phyloP scores from a whole-genome alignment of 2,797 vertebrate genomes.

The Leptodactylus fallax region DNA sequence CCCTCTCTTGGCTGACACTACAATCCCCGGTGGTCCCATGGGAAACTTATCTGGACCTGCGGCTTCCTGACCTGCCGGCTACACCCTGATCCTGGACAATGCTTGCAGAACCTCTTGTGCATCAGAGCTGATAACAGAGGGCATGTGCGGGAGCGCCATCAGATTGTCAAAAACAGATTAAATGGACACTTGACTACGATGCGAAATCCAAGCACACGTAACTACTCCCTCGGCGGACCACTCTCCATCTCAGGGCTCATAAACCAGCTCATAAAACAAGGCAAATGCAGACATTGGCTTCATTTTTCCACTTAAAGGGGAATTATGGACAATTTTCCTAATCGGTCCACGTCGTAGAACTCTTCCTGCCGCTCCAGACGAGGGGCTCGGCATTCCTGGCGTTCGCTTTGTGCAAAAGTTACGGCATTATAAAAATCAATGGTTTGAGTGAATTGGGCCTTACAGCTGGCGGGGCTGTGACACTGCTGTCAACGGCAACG shows the following conservation, averaged over 20 bases:
- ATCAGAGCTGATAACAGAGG: neutral
- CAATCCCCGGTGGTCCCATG: constrained; percentile 13
- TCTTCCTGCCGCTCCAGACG: neutral
- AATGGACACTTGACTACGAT: neutral
- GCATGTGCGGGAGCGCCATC: neutral
- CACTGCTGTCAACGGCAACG: neutral
- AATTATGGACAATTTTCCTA: constrained; percentile 8
- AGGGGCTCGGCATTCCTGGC: neutral
- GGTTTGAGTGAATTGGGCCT: neutral
- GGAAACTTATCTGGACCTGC: constrained; percentile 46
- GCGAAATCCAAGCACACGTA: neutral
- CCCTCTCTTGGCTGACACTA: constrained; percentile 26
- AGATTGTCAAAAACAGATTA: neutral
- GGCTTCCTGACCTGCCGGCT: constrained; percentile 26
- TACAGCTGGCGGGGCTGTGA: neutral
- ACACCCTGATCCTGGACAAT: constrained; percentile 27
- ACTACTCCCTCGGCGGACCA: neutral
- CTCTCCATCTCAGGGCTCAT: neutral
- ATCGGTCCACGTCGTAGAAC: neutral
- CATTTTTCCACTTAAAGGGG: neutral
- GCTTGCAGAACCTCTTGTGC: neutral
- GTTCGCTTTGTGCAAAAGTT: neutral
- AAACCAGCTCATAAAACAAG: neutral
- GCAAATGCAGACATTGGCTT: neutral
- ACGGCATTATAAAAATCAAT: neutral